Evolutionary conservation across 1,140 invertebrate species (phyloP).

Genomic region (Batillaria attramentaria): DNA sequence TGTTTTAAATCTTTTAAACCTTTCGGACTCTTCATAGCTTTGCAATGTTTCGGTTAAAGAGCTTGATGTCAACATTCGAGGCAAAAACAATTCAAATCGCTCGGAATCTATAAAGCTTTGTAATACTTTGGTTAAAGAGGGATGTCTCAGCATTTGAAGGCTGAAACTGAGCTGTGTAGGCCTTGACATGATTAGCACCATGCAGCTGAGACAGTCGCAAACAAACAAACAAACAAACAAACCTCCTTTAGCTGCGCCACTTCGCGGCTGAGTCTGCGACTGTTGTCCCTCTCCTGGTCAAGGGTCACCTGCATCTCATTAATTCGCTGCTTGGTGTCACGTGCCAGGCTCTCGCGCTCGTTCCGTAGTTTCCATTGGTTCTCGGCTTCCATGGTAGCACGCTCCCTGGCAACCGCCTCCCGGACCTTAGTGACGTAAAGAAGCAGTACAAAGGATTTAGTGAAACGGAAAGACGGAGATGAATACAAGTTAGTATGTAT

Average conservation of each 20-base stretch:
- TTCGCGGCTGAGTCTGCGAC: slow-evolving; percentile 32
- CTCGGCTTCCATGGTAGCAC: slow-evolving; percentile 41
- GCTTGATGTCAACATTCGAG: too few relatives aligned
- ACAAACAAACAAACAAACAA: neutral
- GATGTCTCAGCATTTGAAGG: neutral
- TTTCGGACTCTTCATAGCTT: too few relatives aligned
- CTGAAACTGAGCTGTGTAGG: too few relatives aligned
- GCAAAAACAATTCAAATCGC: too few relatives aligned
- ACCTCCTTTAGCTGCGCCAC: slow-evolving; percentile 41
- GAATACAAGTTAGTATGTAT: too few relatives aligned
- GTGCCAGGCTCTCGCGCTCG: slow-evolving; percentile 45
- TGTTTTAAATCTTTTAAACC: too few relatives aligned
- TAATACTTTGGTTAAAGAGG: neutral
- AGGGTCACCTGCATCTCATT: slow-evolving; percentile 48
- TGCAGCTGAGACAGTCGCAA: neutral
- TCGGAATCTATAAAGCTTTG: too few relatives aligned
- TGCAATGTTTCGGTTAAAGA: too few relatives aligned
- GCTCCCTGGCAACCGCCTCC: slow-evolving; percentile 46
- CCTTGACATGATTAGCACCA: too few relatives aligned
- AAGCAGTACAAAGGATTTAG: too few relatives aligned
- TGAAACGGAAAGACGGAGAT: too few relatives aligned
- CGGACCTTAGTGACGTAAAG: too few relatives aligned
- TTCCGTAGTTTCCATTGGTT: slow-evolving; percentile 41
- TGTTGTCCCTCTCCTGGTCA: slow-evolving; percentile 47
- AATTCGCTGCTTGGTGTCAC: slow-evolving; percentile 42